Conservation (phyloP, 2,797 vertebrate species). For the Silurus lanzhouensis region DNA sequence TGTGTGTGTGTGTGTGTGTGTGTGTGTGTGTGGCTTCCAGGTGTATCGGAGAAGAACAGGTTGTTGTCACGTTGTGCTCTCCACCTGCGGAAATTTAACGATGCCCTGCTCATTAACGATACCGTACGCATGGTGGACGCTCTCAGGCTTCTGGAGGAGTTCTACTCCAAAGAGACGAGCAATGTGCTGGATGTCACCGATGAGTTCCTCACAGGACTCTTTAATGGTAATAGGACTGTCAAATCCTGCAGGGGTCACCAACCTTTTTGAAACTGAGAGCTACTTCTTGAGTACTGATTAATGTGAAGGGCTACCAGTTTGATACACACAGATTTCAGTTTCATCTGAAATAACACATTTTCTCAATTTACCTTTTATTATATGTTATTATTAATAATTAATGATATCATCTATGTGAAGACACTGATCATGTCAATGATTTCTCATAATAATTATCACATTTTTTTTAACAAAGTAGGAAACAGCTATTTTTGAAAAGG, state of each 20-base stretch:
- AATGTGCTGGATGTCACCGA: constrained; percentile 69
- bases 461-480: too few species aligned
- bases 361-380: too few species aligned
- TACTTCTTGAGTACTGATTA: too few species aligned
- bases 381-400: too few species aligned
- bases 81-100: constrained; percentile 88
- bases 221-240: constrained; percentile 72
- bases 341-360: too few species aligned
- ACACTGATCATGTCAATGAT: too few species aligned
- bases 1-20: neutral
- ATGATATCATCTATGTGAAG: too few species aligned
- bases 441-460: too few species aligned
- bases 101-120: constrained; percentile 87
- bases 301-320: too few species aligned
- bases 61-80: constrained; percentile 74
- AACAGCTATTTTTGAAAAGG: too few species aligned
- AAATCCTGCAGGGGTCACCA: neutral
- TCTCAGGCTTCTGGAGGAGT: constrained; percentile 72
- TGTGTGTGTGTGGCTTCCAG: constrained; percentile 62
- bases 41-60: constrained; percentile 65
- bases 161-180: constrained; percentile 66
- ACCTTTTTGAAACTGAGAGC: too few species aligned
- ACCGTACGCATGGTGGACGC: constrained; percentile 84
- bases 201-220: constrained; percentile 73
- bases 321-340: too few species aligned